Percentiles rank a stretch among this genome's conserved stretches.
Evolutionary conservation across 2,888 invertebrate genomes (phyloP).

Genomic region (Eilema caniola): DNA sequence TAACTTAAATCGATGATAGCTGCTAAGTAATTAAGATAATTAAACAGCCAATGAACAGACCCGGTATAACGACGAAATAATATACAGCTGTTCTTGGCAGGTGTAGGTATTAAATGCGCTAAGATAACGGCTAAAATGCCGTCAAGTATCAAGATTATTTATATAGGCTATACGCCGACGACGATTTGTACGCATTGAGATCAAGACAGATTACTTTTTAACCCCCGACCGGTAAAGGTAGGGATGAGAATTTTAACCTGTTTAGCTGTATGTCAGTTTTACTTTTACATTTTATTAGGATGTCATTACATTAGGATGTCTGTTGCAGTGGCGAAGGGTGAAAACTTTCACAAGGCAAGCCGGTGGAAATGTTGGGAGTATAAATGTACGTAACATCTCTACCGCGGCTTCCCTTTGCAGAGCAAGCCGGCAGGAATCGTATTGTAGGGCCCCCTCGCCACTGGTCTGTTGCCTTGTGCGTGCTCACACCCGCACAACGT

Average conservation of each 20-base stretch:
- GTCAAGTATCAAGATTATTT: constrained; percentile 31
- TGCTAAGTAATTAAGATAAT: constrained; percentile 57
- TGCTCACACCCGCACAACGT: too few relatives aligned
- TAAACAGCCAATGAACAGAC: constrained; percentile 55
- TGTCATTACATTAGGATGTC: too few relatives aligned
- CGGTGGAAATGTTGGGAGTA: too few relatives aligned
- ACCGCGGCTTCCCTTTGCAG: too few relatives aligned
- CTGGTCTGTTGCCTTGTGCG: too few relatives aligned
- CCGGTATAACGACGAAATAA: constrained; percentile 25
- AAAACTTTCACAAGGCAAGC: too few relatives aligned
- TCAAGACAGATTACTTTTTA: constrained; percentile 19
- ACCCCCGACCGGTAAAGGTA: background rate
- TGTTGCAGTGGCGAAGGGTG: too few relatives aligned
- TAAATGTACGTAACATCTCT: too few relatives aligned
- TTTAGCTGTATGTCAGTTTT: too few relatives aligned
- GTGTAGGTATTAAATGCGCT: constrained; percentile 42
- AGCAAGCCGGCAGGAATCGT: too few relatives aligned
- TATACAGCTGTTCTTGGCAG: constrained; percentile 64
- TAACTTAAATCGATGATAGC: constrained; percentile 37
- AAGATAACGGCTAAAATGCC: constrained; percentile 33
- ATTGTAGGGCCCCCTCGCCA: too few relatives aligned
- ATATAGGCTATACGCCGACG: constrained; percentile 21
- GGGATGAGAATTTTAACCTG: background rate
- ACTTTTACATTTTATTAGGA: too few relatives aligned
- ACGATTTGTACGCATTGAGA: constrained; percentile 31